Evolutionary conservation across 2,797 vertebrate genomes (phyloP).

Genomic region (Stomatorhinus walkeri): DNA sequence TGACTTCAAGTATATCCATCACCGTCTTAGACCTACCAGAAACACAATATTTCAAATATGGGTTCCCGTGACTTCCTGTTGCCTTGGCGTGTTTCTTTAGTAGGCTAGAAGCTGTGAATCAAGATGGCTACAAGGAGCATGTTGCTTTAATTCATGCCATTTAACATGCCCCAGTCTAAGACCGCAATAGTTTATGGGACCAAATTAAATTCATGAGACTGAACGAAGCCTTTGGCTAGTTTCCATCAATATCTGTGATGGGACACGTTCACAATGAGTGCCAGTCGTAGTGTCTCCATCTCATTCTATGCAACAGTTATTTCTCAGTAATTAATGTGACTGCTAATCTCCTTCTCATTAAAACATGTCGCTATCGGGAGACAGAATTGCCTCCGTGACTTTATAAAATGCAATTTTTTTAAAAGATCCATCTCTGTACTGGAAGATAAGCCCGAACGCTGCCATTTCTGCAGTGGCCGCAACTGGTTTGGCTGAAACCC

Average conservation of each 20-base stretch:
- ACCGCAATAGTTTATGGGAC: neutral
- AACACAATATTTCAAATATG: neutral
- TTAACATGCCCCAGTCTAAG: neutral
- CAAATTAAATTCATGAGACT: neutral
- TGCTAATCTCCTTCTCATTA: slow-evolving; percentile 10
- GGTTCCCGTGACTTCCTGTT: neutral
- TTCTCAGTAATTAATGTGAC: slow-evolving; percentile 8
- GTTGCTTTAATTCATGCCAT: neutral
- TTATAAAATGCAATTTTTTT: slow-evolving; percentile 7
- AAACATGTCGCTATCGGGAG: slow-evolving; percentile 4
- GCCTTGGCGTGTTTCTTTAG: neutral
- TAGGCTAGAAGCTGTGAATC: neutral
- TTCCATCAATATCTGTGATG: neutral
- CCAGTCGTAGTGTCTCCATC: neutral
- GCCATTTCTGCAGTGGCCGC: neutral
- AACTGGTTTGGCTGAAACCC: neutral
- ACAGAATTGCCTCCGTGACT: neutral
- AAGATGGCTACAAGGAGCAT: neutral
- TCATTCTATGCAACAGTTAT: neutral
- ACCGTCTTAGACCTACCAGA: neutral
- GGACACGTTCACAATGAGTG: neutral
- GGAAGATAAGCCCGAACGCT: neutral
- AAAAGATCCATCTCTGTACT: neutral
- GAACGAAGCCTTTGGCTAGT: neutral
- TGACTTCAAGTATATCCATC: slow-evolving; percentile 7